phyloP scores from a whole-genome alignment of 2,113 vertebrate genomes.

The Ia io region DNA sequence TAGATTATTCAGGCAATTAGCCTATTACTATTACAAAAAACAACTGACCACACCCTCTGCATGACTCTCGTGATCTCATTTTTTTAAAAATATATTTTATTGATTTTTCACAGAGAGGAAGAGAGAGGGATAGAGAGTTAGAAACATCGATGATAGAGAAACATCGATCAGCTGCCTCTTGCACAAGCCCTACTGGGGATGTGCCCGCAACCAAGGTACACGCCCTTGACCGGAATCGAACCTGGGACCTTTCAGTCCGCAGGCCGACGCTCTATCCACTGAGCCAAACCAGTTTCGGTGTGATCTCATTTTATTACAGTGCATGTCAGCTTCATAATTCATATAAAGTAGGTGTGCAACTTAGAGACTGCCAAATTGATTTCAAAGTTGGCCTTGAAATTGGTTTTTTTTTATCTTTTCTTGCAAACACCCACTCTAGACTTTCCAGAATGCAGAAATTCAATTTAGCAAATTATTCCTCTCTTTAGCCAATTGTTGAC shows the following conservation, averaged over 20 bases:
- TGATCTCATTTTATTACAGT: not conserved
- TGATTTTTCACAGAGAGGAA: too few species aligned
- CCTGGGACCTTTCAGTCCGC: too few species aligned
- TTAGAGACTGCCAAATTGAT: not conserved
- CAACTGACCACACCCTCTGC: slow-evolving; percentile 5
- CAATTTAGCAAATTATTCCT: not conserved
- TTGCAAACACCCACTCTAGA: not conserved
- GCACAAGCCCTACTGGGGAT: too few species aligned
- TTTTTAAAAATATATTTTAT: too few species aligned
- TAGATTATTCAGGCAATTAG: not conserved
- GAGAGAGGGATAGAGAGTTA: too few species aligned
- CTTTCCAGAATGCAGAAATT: not conserved
- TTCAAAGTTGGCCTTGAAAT: slow-evolving; percentile 5
- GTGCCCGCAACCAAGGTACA: too few species aligned
- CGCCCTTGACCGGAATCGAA: too few species aligned
- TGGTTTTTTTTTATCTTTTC: not conserved
- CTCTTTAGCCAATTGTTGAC: not conserved
- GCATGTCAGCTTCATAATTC: not conserved
- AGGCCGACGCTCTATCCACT: too few species aligned
- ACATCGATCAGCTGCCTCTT: too few species aligned
- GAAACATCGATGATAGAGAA: too few species aligned
- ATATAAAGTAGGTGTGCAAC: not conserved
- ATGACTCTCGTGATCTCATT: not conserved
- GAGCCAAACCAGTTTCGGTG: too few species aligned
- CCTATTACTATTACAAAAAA: slow-evolving; percentile 6